Percentiles rank a stretch among this genome's conserved stretches.
phyloP scores from a whole-genome alignment of 2,113 vertebrate species.

The Megalops atlanticus region DNA sequence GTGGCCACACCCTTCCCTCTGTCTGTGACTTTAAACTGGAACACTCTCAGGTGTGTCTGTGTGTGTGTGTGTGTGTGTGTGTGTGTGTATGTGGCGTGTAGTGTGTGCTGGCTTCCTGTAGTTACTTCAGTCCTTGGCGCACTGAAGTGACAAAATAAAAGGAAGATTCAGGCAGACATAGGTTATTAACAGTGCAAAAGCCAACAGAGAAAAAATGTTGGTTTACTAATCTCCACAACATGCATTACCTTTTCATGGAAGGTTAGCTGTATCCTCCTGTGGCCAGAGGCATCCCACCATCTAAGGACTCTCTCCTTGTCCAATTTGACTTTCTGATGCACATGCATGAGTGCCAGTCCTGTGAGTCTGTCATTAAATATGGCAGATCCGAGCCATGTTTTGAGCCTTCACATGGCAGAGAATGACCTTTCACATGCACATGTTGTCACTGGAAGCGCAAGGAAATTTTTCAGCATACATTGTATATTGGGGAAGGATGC shows the following conservation, averaged over 20 bases:
- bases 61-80: too few relatives aligned
- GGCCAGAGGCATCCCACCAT: conserved; percentile 28
- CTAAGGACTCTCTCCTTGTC: conserved; percentile 21
- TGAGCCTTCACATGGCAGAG: not conserved
- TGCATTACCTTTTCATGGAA: conserved; percentile 26
- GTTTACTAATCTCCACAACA: not conserved
- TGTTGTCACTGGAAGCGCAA: not conserved
- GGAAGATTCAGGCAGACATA: not conserved
- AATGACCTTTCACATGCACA: not conserved
- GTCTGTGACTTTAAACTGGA: too few relatives aligned
- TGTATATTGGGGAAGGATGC: conserved; percentile 22
- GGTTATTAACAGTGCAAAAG: not conserved
- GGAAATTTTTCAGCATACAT: not conserved
- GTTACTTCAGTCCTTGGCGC: not conserved
- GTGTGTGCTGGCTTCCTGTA: too few relatives aligned
- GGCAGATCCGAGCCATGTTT: conserved; percentile 2
- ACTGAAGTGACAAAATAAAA: not conserved
- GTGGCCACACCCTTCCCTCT: too few relatives aligned
- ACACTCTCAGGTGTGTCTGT: too few relatives aligned
- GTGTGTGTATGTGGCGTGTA: too few relatives aligned
- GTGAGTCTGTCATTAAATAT: not conserved
- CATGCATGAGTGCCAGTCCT: conserved; percentile 11
- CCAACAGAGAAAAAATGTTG: too few relatives aligned
- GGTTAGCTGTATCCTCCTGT: conserved; percentile 18
- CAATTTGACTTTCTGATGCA: conserved; percentile 11